A percentile compares a stretch with the other conserved stretches of the same genome.
Conservation (phyloP, 2,888 invertebrate genomes). For the Matsumyia berberina region DNA sequence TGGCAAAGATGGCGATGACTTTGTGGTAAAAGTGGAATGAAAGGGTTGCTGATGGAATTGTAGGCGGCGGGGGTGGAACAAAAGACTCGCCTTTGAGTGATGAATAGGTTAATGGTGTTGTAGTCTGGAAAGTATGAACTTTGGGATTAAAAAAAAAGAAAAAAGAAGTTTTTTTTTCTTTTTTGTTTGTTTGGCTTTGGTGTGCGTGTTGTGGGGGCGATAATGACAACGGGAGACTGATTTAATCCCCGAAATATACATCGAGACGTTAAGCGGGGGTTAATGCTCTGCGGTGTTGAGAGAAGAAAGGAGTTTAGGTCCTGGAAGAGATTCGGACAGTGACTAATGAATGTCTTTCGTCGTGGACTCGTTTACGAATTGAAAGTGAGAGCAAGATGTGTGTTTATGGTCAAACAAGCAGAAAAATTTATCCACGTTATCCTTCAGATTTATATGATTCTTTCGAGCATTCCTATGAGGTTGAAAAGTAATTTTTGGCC, state of each 20-base stretch:
- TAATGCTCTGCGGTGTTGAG: not conserved
- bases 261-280: not conserved
- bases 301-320: conserved; percentile 4
- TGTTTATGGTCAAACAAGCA: no score
- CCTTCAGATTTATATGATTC: no score
- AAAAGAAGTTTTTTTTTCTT: conserved; percentile 22
- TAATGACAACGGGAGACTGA: conserved; percentile 57
- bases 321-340: conserved; percentile 38
- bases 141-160: conserved; percentile 30
- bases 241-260: conserved; percentile 29
- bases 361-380: not conserved
- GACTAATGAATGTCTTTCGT: conserved; percentile 48
- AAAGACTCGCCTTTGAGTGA: conserved; percentile 62
- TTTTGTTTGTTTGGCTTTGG: conserved; percentile 25
- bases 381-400: no score
- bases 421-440: no score
- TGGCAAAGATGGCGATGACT: conserved; percentile 71
- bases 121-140: conserved; percentile 56
- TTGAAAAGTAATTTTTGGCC: no score
- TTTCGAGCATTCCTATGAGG: no score
- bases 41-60: conserved; percentile 54
- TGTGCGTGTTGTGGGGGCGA: conserved; percentile 11
- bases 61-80: conserved; percentile 36
- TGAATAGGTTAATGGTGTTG: conserved; percentile 72
- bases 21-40: conserved; percentile 35